These are phyloP conservation scores for Drosophila rhopaloa DNA, from an alignment of 1,140 invertebrate genomes.

Conservation along the genomic window DNA sequence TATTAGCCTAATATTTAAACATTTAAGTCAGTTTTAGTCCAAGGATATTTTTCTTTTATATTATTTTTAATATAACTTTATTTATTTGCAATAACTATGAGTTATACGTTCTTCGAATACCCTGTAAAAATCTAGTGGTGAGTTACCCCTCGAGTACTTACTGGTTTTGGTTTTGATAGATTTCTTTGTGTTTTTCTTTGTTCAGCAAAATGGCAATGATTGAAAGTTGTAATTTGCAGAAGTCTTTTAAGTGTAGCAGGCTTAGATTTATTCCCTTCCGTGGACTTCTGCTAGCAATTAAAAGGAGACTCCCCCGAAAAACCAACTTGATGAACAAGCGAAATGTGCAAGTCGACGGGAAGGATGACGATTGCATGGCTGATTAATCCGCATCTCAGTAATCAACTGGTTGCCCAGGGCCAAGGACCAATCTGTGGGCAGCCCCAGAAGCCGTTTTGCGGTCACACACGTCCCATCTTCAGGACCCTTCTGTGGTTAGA, in stretches of 20 bases:
- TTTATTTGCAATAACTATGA: no score
- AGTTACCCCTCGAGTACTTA: conserved; percentile 42
- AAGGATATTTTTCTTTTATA: no score
- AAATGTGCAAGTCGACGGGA: conserved; percentile 49
- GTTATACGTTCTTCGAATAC: background rate
- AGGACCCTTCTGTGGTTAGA: conserved; percentile 53
- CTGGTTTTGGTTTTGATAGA: conserved; percentile 75
- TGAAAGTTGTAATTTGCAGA: conserved; percentile 69
- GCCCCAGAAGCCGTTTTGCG: conserved; percentile 62
- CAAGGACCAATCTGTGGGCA: conserved; percentile 19
- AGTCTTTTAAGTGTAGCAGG: conserved; percentile 46
- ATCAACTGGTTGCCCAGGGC: conserved; percentile 39
- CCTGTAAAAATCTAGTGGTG: conserved; percentile 13
- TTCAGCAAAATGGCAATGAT: conserved; percentile 54
- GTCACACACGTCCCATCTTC: conserved; percentile 43
- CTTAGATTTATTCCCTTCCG: conserved; percentile 17
- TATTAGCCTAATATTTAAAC: no score
- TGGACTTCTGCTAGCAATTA: conserved; percentile 44
- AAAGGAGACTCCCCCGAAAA: conserved; percentile 8
- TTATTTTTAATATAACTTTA: no score
- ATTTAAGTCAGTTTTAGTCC: no score
- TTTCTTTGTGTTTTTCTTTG: conserved; percentile 42
- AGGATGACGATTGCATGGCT: conserved; percentile 36
- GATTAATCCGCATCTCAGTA: conserved; percentile 66
- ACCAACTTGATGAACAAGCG: conserved; percentile 38